Base-by-base conservation (phyloP, 2,797 vertebrate species). In the Neosilurus mollespiculum region DNA sequence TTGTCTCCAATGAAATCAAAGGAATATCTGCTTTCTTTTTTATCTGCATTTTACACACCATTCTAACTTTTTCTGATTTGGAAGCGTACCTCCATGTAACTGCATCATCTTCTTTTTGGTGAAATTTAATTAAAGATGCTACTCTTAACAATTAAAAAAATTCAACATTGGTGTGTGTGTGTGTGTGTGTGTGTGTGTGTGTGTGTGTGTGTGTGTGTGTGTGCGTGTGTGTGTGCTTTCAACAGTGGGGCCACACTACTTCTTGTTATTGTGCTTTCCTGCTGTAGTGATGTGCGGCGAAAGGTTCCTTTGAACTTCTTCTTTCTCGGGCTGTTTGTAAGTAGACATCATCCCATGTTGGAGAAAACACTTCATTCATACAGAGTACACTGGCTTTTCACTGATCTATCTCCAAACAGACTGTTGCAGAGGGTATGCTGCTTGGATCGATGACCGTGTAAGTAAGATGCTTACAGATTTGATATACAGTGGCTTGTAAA, bases 241-340 rank as follows among this genome's bases (percentile, higher is more conserved):
- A 86, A 86, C 84, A 96, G 96, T 83, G 89, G 51, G 12, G 56
- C 9, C 7, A 89, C 93, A 65, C 0, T 94, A 4, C 88, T 89
- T 76, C 80, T 96, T 75, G 61, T 94, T 59, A 0, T 97, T 84
- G 77, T 89, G 30, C 85, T 97, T 81, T 90, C 93, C 82, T 96
- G 95, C 89, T 97, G 94, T 82, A 91, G 87, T 84, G 87, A 93
- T 61, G 67, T 95, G 24, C 93, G 94, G 8, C 93, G 95, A 75
- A 92, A 84, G 88, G 94, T 96, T 64, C 96, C 96, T 34, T 84
- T 93, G 56, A 96, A 97, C 90, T 95, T 95, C 89, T 92, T 97
- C 76, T 92, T 95, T 79, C 94, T 97, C 86, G 91, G 89, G 43
- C 62, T 96, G 83, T 97, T 97, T 94, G 96, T 97, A 93, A 96